Conservation (phyloP, 2,797 vertebrate genomes). For the Hemibagrus guttatus region DNA sequence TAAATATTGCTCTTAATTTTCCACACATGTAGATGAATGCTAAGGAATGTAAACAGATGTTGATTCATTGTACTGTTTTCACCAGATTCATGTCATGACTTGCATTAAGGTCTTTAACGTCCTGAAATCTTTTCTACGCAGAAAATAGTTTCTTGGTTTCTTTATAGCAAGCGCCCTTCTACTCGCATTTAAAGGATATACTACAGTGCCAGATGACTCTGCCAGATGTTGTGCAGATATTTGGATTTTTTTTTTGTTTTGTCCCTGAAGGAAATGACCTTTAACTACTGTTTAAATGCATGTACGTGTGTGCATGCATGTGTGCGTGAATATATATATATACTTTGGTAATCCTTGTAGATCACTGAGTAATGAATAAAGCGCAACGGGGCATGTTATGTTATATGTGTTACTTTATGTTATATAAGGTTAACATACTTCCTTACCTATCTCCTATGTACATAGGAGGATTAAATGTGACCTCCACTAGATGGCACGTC, state of each 20-base stretch:
- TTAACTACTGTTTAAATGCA: neutral
- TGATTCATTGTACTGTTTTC: neutral
- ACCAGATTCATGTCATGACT: conserved; percentile 4
- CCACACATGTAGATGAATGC: neutral
- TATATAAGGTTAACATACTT: neutral
- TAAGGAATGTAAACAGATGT: conserved; percentile 1
- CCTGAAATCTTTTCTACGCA: conserved; percentile 8
- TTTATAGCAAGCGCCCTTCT: conserved; percentile 9
- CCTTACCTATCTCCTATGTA: neutral
- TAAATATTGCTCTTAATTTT: neutral
- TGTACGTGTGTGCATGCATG: no score
- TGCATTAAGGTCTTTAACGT: conserved; percentile 1
- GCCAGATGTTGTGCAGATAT: conserved; percentile 21
- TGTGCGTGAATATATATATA: no score
- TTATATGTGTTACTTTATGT: no score
- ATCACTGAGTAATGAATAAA: no score
- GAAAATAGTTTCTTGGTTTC: neutral
- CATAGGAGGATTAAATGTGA: neutral
- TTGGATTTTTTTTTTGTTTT: neutral
- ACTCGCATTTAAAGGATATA: conserved; percentile 4
- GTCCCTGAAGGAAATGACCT: conserved; percentile 13
- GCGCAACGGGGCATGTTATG: no score
- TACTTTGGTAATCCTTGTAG: no score
- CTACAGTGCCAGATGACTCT: conserved; percentile 6
- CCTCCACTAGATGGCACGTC: conserved; percentile 2